A percentile compares a stretch with the other conserved stretches of the same genome.
These are phyloP conservation scores for Proterorhinus semilunaris DNA, from an alignment of 2,113 vertebrate species.

Conservation along the genomic window DNA sequence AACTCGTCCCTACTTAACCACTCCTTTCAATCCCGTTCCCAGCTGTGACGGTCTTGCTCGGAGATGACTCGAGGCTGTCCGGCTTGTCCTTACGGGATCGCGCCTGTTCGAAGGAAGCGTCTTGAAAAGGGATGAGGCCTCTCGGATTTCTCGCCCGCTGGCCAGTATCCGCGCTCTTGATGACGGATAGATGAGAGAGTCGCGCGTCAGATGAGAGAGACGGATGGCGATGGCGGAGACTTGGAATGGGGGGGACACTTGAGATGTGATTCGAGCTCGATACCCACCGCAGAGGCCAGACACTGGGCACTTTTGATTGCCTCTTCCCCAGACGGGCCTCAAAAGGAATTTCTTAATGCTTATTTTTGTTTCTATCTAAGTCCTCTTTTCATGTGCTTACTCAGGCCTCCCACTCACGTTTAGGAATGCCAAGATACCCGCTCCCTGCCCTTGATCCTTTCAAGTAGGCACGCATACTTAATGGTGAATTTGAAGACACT, in stretches of 20 bases:
- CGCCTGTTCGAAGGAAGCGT: conserved; percentile 35
- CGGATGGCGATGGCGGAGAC: background rate
- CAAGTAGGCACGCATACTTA: conserved; percentile 36
- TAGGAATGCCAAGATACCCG: conserved; percentile 55
- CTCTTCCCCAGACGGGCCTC: conserved; percentile 51
- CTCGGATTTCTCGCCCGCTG: conserved; percentile 52
- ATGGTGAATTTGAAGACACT: conserved; percentile 42
- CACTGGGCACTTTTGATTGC: conserved; percentile 51
- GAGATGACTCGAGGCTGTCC: conserved; percentile 21
- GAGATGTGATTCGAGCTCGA: conserved; percentile 47
- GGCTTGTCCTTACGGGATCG: conserved; percentile 23
- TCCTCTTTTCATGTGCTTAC: conserved; percentile 44
- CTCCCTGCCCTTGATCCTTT: conserved; percentile 37
- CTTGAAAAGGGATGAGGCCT: conserved; percentile 42
- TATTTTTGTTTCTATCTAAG: conserved; percentile 52
- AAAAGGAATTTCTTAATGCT: conserved; percentile 64
- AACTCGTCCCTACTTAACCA: background rate
- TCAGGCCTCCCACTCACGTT: conserved; percentile 50
- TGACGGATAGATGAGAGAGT: conserved; percentile 53
- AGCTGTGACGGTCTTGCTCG: background rate
- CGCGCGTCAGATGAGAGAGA: conserved; percentile 31
- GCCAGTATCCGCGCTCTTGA: conserved; percentile 51
- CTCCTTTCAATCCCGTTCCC: background rate
- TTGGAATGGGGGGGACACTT: conserved; percentile 24
- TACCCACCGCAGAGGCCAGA: conserved; percentile 46